phyloP scores from a whole-genome alignment of 53 echinoderm and acorn worm genomes.

The Echinarachnius parma region DNA sequence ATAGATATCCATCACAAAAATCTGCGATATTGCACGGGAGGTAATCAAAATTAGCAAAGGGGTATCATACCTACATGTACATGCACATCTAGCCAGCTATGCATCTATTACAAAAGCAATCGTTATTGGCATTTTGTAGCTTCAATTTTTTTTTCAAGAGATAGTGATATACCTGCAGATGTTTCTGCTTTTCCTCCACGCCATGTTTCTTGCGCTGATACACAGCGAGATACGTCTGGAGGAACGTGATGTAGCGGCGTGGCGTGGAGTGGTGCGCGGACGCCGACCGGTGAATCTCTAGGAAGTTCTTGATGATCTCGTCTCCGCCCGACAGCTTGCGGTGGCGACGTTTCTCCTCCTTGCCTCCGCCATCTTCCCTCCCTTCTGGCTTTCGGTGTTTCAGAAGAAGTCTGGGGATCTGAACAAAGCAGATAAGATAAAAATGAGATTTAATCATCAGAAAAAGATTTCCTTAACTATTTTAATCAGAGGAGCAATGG shows the following conservation, averaged over 20 bases:
- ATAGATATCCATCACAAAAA: no score
- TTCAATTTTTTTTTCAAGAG: no score
- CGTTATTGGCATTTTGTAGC: no score
- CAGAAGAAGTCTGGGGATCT: constrained; percentile 92
- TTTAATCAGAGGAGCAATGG: no score
- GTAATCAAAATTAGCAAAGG: no score
- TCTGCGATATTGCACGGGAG: no score
- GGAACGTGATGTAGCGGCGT: constrained; percentile 94
- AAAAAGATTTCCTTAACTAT: no score
- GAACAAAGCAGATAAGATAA: no score
- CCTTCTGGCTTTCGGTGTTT: constrained; percentile 39
- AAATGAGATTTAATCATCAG: no score
- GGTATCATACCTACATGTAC: no score
- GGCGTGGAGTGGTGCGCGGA: constrained; percentile 73
- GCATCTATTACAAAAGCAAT: no score
- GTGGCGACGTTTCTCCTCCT: constrained; percentile 71
- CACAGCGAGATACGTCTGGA: constrained; percentile 87
- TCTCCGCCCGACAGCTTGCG: constrained; percentile 82
- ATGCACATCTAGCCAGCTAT: no score
- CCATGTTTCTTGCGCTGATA: constrained; percentile 87
- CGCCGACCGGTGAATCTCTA: constrained; percentile 89
- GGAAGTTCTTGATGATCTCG: constrained; percentile 77
- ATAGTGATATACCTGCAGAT: constrained; percentile 90
- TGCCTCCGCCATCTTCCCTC: constrained; percentile 55
- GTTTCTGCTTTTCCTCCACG: constrained; percentile 86